Evolutionary conservation across 2,797 vertebrate species (phyloP).

Genomic region (Rhinichthys osculus): DNA sequence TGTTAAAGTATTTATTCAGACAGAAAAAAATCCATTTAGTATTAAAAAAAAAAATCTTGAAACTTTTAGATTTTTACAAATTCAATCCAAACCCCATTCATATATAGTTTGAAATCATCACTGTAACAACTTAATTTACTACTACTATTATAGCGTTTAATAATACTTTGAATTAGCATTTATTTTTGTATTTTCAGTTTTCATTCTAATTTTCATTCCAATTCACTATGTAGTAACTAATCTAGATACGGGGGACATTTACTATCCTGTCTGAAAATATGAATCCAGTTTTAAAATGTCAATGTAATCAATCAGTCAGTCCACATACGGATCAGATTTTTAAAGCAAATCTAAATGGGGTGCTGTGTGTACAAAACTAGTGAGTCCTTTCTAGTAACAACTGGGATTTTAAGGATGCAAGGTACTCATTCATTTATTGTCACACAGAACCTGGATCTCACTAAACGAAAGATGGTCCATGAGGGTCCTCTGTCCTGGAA

Average conservation of each 20-base stretch:
- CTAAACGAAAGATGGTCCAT: constrained; percentile 93
- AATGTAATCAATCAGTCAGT: background rate
- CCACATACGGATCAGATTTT: background rate
- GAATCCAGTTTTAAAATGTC: background rate
- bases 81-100: background rate
- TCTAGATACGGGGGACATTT: background rate
- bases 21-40: background rate
- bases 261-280: background rate
- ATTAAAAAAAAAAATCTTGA: background rate
- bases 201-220: background rate
- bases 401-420: background rate
- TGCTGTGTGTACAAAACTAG: background rate
- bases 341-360: background rate
- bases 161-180: background rate
- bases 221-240: background rate
- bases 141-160: background rate
- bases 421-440: background rate
- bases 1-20: background rate
- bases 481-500: constrained; percentile 96
- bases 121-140: background rate
- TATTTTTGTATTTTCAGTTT: background rate
- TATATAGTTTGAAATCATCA: background rate
- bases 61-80: background rate
- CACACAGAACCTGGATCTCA: constrained; percentile 92
- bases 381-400: background rate